phyloP scores from a whole-genome alignment of 2,888 invertebrate species.

The Thereva nobilitata region DNA sequence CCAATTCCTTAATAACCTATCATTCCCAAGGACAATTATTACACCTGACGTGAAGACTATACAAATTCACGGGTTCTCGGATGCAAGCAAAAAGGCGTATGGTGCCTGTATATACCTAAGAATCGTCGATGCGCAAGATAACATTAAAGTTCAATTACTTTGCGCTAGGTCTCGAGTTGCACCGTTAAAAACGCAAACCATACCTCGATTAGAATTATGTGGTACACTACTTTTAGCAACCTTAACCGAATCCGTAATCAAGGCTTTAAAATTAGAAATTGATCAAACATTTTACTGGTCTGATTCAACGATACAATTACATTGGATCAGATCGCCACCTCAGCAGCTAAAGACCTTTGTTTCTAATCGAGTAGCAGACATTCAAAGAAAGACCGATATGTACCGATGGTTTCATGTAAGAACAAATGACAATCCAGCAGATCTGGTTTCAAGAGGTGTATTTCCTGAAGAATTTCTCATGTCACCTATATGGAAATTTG shows the following conservation, averaged over 20 bases:
- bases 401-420: neutral
- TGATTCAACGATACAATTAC: neutral
- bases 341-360: neutral
- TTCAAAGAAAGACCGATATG: neutral
- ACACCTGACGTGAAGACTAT: neutral
- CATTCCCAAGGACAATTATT: neutral
- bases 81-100: conserved; percentile 32
- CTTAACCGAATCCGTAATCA: neutral
- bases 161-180: conserved; percentile 26
- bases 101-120: conserved; percentile 20
- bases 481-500: no score
- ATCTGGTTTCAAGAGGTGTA: neutral
- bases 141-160: no score
- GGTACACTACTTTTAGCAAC: conserved; percentile 40
- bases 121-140: neutral
- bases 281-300: conserved; percentile 3
- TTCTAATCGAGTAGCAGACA: neutral
- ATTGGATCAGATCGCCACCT: neutral
- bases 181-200: conserved; percentile 38
- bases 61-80: conserved; percentile 30
- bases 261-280: neutral
- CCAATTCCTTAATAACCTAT: neutral
- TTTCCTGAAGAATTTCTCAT: no score
- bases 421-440: neutral
- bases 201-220: conserved; percentile 47